Evolutionary conservation across 2,888 invertebrate species (phyloP).

Genomic region (Emesis furor): DNA sequence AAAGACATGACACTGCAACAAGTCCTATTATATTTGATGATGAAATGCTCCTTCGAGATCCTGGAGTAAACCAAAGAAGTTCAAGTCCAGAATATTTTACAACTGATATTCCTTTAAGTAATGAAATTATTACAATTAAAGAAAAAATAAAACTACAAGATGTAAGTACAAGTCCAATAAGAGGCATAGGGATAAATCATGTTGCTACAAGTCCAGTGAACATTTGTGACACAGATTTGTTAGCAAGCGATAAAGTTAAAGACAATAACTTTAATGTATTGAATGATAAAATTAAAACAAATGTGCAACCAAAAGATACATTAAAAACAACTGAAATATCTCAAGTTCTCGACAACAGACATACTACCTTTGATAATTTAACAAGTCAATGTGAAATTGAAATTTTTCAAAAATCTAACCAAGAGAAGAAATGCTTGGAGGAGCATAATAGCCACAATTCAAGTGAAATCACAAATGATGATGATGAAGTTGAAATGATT

Average conservation of each 20-base stretch:
- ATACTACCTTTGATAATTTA: slow-evolving; percentile 46
- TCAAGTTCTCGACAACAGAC: slow-evolving; percentile 15
- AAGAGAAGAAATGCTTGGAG: slow-evolving; percentile 80
- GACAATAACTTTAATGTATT: background rate
- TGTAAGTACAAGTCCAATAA: slow-evolving; percentile 11
- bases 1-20: slow-evolving; percentile 21
- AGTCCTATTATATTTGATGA: slow-evolving; percentile 25
- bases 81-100: slow-evolving; percentile 42
- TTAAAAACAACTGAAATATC: slow-evolving; percentile 7
- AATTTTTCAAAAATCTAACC: slow-evolving; percentile 58
- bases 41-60: slow-evolving; percentile 6
- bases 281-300: background rate
- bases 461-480: slow-evolving; percentile 74
- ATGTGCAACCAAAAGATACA: background rate
- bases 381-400: slow-evolving; percentile 63
- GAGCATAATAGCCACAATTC: slow-evolving; percentile 79
- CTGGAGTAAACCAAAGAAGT: slow-evolving; percentile 5
- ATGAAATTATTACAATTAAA: slow-evolving; percentile 73
- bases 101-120: slow-evolving; percentile 75
- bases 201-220: slow-evolving; percentile 73
- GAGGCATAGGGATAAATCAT: slow-evolving; percentile 11
- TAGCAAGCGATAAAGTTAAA: background rate
- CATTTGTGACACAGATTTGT: background rate
- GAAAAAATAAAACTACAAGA: slow-evolving; percentile 64
- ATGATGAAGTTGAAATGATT: slow-evolving; percentile 84